phyloP scores from a whole-genome alignment of 2,797 vertebrate species.

The Ictinia mississippiensis region DNA sequence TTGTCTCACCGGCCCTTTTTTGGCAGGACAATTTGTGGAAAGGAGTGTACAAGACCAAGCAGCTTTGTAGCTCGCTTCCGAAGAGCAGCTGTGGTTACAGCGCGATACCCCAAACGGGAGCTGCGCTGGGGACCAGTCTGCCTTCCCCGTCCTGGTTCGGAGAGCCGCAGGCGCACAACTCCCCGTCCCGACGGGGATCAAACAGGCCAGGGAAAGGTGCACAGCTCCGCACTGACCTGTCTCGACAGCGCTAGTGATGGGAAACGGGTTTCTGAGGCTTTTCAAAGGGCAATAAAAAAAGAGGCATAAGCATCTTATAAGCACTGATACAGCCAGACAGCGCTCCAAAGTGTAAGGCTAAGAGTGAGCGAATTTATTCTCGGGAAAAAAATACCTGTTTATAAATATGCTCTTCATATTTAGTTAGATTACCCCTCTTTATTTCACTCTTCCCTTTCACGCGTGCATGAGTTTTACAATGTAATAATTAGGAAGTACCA shows the following conservation, averaged over 20 bases:
- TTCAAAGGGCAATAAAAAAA: background rate
- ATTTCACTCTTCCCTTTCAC: background rate
- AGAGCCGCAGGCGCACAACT: background rate
- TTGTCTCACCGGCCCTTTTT: background rate
- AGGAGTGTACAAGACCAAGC: background rate
- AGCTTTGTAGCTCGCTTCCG: background rate
- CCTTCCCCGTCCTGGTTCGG: background rate
- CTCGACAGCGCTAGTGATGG: background rate
- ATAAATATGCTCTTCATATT: background rate
- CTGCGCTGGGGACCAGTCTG: background rate
- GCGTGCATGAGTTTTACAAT: background rate
- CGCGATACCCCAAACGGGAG: background rate
- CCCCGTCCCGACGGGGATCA: background rate
- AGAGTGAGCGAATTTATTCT: background rate
- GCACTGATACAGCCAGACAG: background rate
- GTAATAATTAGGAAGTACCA: conserved; percentile 7
- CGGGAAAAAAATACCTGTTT: background rate
- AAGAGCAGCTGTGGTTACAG: background rate
- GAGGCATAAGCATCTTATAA: background rate
- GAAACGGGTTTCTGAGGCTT: background rate
- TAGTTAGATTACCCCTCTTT: background rate
- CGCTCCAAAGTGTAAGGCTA: background rate
- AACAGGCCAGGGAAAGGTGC: background rate
- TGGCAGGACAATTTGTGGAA: background rate
- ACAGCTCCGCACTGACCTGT: background rate